Conservation (phyloP, 2,113 vertebrate species). For the Syrmaticus mikado region DNA sequence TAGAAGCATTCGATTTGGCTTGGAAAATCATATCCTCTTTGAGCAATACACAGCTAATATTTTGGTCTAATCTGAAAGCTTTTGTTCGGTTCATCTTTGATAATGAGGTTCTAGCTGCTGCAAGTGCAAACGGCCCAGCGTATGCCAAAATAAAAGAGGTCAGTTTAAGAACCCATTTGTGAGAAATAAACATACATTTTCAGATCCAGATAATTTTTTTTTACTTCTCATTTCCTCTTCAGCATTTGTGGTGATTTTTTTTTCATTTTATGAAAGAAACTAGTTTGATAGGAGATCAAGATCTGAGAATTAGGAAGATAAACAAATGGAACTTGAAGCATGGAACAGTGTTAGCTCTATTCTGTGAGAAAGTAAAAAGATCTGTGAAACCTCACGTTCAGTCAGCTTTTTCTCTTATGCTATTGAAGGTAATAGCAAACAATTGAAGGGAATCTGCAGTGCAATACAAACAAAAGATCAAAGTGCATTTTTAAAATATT, state of each 20-base stretch:
- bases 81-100: conserved; percentile 88
- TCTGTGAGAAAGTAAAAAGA: not conserved
- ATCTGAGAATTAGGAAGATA: not conserved
- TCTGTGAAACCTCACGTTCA: not conserved
- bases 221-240: not conserved
- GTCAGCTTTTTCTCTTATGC: no score
- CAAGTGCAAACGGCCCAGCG: conserved; percentile 72
- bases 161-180: not conserved
- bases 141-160: conserved; percentile 86
- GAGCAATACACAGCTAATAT: conserved; percentile 89
- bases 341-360: not conserved
- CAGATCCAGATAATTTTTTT: no score
- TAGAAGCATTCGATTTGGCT: conserved; percentile 83
- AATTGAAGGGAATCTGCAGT: not conserved
- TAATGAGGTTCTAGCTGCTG: conserved; percentile 77
- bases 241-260: not conserved
- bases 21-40: conserved; percentile 88
- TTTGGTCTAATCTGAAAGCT: conserved; percentile 90
- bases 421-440: not conserved
- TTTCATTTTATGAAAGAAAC: not conserved
- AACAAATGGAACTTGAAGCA: not conserved
- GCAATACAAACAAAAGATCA: not conserved
- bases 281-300: not conserved
- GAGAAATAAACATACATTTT: not conserved
- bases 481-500: not conserved